A percentile compares a stretch with the other conserved stretches of the same genome.
These are phyloP conservation scores for Epinephelus fuscoguttatus DNA, from an alignment of 2,113 vertebrate species.

Conservation along the genomic window DNA sequence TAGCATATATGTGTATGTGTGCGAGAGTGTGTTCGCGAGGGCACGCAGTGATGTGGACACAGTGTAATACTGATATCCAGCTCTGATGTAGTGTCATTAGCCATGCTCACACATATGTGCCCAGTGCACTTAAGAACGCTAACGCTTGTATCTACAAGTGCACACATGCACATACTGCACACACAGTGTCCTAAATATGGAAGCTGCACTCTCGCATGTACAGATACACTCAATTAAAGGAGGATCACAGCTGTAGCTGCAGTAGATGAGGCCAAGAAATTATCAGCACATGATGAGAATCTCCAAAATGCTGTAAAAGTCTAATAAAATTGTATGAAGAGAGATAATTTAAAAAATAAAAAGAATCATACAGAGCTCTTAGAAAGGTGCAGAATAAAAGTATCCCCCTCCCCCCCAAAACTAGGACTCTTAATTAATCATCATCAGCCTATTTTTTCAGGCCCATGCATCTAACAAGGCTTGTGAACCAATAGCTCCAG, in stretches of 20 bases:
- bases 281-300: not conserved
- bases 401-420: no score
- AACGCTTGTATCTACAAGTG: not conserved
- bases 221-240: not conserved
- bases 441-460: no score
- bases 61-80: constrained; percentile 12
- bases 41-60: constrained; percentile 7
- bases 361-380: no score
- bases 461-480: no score
- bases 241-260: not conserved
- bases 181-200: not conserved
- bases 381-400: no score
- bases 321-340: no score
- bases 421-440: no score
- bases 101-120: constrained; percentile 32
- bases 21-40: not conserved
- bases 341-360: no score
- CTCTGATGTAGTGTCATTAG: constrained; percentile 30
- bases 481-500: no score
- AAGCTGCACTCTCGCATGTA: not conserved
- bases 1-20: not conserved
- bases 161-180: not conserved
- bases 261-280: not conserved
- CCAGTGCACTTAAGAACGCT: constrained; percentile 27
- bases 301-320: no score